Conservation (phyloP, 2,888 invertebrate genomes). For the Cheilosia vulpina region DNA sequence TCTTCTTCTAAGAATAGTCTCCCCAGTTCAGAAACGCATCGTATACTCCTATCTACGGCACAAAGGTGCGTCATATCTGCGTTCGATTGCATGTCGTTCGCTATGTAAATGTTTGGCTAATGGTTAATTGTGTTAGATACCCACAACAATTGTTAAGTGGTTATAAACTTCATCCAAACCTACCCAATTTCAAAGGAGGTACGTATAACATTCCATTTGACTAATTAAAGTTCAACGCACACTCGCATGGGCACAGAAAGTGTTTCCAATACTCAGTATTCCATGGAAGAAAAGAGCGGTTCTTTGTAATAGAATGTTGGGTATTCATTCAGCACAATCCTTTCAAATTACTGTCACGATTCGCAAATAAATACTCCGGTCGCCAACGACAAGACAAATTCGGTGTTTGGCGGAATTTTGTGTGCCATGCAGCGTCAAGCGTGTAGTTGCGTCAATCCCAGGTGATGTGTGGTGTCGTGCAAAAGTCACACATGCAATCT, state of each 20-base stretch:
- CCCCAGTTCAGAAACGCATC: slow-evolving; percentile 8
- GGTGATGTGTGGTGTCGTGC: slow-evolving; percentile 13
- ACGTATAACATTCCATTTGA: slow-evolving; percentile 21
- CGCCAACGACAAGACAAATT: slow-evolving; percentile 17
- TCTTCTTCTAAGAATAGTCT: slow-evolving; percentile 47
- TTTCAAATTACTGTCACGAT: slow-evolving; percentile 64
- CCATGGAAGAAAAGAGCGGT: slow-evolving; percentile 50
- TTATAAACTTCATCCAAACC: slow-evolving; percentile 4
- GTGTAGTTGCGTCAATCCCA: slow-evolving; percentile 20
- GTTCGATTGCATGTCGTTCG: slow-evolving; percentile 38
- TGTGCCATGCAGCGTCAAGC: background rate
- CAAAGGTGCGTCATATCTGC: slow-evolving; percentile 43
- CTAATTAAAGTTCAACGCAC: slow-evolving; percentile 28
- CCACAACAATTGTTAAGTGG: slow-evolving; percentile 31
- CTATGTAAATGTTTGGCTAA: slow-evolving; percentile 37
- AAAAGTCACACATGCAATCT: slow-evolving; percentile 6
- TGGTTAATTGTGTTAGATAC: slow-evolving; percentile 21
- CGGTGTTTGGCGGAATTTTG: slow-evolving; percentile 15
- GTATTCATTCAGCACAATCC: slow-evolving; percentile 45
- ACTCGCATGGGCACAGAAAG: background rate
- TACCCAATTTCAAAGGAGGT: slow-evolving; percentile 4
- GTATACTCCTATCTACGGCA: slow-evolving; percentile 3
- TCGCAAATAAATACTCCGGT: slow-evolving; percentile 41
- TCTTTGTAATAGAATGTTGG: slow-evolving; percentile 48
- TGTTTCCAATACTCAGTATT: slow-evolving; percentile 45